Percentiles rank a stretch among this genome's conserved stretches.
These are phyloP conservation scores for Hemitrygon akajei DNA, from an alignment of 2,797 vertebrate species.

Conservation along the genomic window DNA sequence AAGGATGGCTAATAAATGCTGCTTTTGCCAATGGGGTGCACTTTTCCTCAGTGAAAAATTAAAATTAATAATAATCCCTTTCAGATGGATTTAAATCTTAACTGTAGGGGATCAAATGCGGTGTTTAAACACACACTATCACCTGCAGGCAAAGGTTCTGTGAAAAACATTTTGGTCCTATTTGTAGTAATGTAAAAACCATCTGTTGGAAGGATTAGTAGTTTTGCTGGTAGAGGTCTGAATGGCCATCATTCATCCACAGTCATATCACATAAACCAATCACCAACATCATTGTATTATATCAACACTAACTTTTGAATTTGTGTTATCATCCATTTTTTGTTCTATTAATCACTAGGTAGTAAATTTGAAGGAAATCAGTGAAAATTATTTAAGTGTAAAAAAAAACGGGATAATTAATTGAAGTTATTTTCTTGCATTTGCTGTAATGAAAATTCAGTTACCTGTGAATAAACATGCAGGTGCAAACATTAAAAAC, in stretches of 20 bases:
- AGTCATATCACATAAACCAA: not conserved
- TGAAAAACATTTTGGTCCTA: not conserved
- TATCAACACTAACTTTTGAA: not conserved
- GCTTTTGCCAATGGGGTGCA: not conserved
- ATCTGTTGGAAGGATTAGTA: slow-evolving; percentile 31
- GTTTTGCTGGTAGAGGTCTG: not conserved
- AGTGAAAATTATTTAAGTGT: not conserved
- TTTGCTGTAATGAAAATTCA: not conserved
- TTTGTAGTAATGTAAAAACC: slow-evolving; percentile 15
- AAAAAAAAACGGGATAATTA: not conserved
- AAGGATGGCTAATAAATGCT: not conserved
- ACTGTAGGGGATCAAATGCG: not conserved
- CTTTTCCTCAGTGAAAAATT: not conserved
- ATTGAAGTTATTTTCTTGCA: not conserved
- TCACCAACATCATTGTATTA: not conserved
- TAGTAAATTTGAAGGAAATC: not conserved
- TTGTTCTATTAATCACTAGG: not conserved
- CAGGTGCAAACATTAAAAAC: not conserved
- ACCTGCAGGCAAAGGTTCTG: not conserved
- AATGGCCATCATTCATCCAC: not conserved
- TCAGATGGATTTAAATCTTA: slow-evolving; percentile 21
- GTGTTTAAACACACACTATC: slow-evolving; percentile 21
- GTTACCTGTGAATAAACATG: not conserved
- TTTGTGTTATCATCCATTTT: not conserved
- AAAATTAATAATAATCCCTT: slow-evolving; percentile 2